Evolutionary conservation across 2,797 vertebrate genomes (phyloP).

Genomic region (Lophotriccus pileatus): DNA sequence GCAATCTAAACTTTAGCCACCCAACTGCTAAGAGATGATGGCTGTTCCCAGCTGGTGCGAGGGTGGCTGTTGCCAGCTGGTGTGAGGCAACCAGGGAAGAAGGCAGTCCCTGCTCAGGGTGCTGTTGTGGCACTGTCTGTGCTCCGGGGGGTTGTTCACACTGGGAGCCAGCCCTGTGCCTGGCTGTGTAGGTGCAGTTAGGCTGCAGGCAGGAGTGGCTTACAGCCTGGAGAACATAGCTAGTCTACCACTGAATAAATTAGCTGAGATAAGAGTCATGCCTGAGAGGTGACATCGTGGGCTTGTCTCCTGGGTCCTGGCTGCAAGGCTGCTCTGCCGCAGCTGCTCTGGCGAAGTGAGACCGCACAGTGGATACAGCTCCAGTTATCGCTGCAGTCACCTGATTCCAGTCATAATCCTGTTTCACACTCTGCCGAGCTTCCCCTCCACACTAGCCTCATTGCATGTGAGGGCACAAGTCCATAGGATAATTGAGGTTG

Average conservation of each 20-base stretch:
- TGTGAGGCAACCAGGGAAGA: not conserved
- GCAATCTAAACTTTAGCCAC: not conserved
- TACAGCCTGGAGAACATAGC: not conserved
- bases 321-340: not conserved
- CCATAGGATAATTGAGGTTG: not conserved
- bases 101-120: not conserved
- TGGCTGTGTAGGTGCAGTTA: accelerated
- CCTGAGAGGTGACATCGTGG: not conserved
- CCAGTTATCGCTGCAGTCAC: accelerated
- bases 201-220: not conserved
- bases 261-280: not conserved
- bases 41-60: not conserved
- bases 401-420: not conserved
- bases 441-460: not conserved
- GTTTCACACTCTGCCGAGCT: not conserved
- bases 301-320: not conserved
- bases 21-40: not conserved
- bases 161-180: not conserved
- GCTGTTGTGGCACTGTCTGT: not conserved
- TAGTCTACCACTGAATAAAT: not conserved
- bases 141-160: accelerated
- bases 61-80: not conserved
- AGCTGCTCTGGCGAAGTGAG: not conserved
- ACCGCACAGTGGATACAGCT: not conserved
- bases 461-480: not conserved